Evolutionary conservation across 1,140 invertebrate species (phyloP).

Genomic region (Rhyacophila brunnea): DNA sequence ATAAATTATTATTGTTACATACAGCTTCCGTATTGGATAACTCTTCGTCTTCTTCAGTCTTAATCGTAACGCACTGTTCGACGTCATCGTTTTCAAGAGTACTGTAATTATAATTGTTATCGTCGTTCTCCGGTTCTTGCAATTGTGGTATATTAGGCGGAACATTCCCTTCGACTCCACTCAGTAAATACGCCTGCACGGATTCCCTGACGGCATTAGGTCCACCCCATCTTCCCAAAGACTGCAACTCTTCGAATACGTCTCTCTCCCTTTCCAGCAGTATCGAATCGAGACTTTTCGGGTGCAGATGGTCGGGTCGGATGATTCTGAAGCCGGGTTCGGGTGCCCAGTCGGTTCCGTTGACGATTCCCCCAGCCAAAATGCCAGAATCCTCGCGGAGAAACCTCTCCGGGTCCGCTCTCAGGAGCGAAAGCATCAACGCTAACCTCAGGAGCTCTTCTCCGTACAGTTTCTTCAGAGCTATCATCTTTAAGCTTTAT

Average conservation of each 20-base stretch:
- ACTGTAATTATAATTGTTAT: too few species aligned
- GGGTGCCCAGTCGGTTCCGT: slow-evolving; percentile 63
- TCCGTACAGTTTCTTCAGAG: slow-evolving; percentile 71
- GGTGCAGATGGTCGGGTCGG: slow-evolving; percentile 63
- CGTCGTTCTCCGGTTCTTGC: too few species aligned
- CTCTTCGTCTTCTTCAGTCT: slow-evolving; percentile 38
- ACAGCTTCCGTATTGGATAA: background rate
- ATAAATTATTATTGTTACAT: background rate
- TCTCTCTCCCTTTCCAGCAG: slow-evolving; percentile 70
- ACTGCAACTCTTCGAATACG: slow-evolving; percentile 75
- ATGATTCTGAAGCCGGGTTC: slow-evolving; percentile 57
- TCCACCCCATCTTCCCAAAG: slow-evolving; percentile 57
- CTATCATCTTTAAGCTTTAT: slow-evolving; percentile 60
- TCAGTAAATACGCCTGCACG: slow-evolving; percentile 30
- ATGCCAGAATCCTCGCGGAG: slow-evolving; percentile 55
- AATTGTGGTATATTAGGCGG: too few species aligned
- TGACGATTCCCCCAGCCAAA: slow-evolving; percentile 55
- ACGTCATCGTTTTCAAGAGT: slow-evolving; percentile 28
- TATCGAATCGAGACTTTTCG: slow-evolving; percentile 73
- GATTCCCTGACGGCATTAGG: slow-evolving; percentile 24
- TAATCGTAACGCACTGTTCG: slow-evolving; percentile 35
- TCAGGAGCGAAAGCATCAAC: slow-evolving; percentile 71
- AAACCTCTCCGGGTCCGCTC: slow-evolving; percentile 70
- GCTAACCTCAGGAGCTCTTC: slow-evolving; percentile 79
- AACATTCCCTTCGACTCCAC: slow-evolving; percentile 22